These are phyloP conservation scores for Lepilemur septentrionalis DNA, from an alignment of 2,797 vertebrate species.

Conservation along the genomic window DNA sequence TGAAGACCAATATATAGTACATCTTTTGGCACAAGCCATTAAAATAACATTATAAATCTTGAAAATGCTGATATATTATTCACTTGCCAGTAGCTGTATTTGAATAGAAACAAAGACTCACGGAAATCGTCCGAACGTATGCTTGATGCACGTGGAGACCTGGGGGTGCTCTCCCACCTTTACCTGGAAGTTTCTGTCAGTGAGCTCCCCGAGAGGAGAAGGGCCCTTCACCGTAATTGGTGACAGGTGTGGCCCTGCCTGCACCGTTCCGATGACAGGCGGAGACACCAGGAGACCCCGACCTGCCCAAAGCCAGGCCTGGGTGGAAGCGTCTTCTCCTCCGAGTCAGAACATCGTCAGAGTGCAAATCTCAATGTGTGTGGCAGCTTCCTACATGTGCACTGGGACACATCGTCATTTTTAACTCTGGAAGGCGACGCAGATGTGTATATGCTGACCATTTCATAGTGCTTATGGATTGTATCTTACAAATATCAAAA, in stretches of 20 bases:
- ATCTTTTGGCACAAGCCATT: background rate
- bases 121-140: background rate
- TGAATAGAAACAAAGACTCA: background rate
- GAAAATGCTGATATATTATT: background rate
- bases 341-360: rapidly evolving
- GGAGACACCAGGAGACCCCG: rapidly evolving
- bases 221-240: rapidly evolving
- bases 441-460: background rate
- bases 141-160: background rate
- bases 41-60: background rate
- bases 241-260: rapidly evolving
- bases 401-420: background rate
- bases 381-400: background rate
- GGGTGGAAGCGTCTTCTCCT: rapidly evolving
- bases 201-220: background rate
- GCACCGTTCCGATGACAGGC: rapidly evolving
- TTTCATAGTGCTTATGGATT: background rate
- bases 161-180: background rate
- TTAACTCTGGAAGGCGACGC: background rate
- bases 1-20: rapidly evolving
- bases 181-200: too few species aligned
- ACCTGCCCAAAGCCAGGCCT: rapidly evolving
- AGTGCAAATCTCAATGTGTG: background rate
- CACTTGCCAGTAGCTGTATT: background rate
- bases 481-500: background rate